Evolutionary conservation across 2,113 vertebrate genomes (phyloP), one percentile per base, ranked within the genome.

Genomic region (Tenebrosternarchus preto): DNA sequence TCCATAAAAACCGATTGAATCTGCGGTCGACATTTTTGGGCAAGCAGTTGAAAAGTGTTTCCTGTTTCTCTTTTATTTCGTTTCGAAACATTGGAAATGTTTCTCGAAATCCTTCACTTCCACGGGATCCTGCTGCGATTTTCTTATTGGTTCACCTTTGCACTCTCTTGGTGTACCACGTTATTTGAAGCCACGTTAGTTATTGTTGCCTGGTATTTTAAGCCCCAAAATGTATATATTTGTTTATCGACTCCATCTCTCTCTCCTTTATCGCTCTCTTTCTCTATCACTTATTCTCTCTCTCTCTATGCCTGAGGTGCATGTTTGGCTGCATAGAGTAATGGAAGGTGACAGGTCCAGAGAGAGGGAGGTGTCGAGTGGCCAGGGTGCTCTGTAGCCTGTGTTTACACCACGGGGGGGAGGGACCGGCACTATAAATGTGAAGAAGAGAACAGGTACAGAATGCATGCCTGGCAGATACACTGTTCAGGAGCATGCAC

Each of bases 331-430:
- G 67, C 79, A 79, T 82, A 64, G 73, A 87, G 84, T 77, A 76
- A 88, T 87, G 82, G 84, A 84, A 87, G 83, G 86, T 85, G 86
- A 88, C 86, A 87, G 83, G 82, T 83, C 80, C 77, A 80, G 85
- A 81, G 80, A 83, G 83, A 78, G 84, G 68, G 74, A 50, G 78
- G 74, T 60, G 56, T 15, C 46, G 73, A 77, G 83, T 80, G 81
- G 83, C 79, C 36, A 75, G 56, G 75, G 82, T 78, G 85, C 78
- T 81, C 80, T 84, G 80, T 87, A 81, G 87, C 87, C 87, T 57
- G 74, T 69, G 81, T 85, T 82, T 85, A 85, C 76, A 87, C 75
- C 83, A 78, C 78, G 69, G 79, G 64, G 73, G 79, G 71, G 64
- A 76, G 81, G 73, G 66, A 69, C 43, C 29, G 59, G 59, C 61